Evolutionary conservation across 2,113 vertebrate species (phyloP).

Genomic region (Malurus cyaneus): DNA sequence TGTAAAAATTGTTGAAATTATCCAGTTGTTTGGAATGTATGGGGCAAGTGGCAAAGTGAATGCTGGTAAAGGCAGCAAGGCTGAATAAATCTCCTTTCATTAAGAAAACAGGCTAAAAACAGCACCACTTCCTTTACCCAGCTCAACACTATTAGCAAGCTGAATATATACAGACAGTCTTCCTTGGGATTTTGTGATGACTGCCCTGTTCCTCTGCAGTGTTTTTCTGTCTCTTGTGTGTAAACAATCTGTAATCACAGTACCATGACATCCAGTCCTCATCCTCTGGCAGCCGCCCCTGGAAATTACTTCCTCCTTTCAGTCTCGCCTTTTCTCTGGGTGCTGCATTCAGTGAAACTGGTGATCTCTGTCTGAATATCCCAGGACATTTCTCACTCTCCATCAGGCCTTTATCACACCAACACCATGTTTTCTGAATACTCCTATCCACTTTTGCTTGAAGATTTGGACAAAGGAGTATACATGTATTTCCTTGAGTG

Average conservation of each 20-base stretch:
- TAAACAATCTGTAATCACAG: neutral
- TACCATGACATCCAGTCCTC: neutral
- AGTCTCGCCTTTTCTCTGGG: neutral
- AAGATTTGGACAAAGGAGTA: neutral
- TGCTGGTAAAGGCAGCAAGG: neutral
- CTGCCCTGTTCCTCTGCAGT: neutral
- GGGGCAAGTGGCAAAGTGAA: neutral
- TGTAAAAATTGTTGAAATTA: neutral
- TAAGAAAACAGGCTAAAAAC: neutral
- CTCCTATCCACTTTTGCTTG: neutral
- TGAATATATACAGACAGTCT: neutral
- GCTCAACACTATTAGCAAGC: rapidly evolving
- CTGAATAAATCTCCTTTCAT: neutral
- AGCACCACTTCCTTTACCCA: neutral
- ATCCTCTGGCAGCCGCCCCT: neutral
- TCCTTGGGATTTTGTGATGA: neutral
- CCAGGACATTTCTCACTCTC: neutral
- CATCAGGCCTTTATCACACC: neutral
- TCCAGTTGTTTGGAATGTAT: neutral
- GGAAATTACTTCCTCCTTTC: neutral
- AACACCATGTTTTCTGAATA: neutral
- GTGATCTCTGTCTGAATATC: neutral
- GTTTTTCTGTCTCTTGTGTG: neutral
- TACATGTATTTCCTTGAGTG: neutral
- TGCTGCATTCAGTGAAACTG: neutral